A percentile compares a stretch with the other conserved stretches of the same genome.
Conservation (phyloP, 2,113 vertebrate species). For the Craseonycteris thonglongyai region DNA sequence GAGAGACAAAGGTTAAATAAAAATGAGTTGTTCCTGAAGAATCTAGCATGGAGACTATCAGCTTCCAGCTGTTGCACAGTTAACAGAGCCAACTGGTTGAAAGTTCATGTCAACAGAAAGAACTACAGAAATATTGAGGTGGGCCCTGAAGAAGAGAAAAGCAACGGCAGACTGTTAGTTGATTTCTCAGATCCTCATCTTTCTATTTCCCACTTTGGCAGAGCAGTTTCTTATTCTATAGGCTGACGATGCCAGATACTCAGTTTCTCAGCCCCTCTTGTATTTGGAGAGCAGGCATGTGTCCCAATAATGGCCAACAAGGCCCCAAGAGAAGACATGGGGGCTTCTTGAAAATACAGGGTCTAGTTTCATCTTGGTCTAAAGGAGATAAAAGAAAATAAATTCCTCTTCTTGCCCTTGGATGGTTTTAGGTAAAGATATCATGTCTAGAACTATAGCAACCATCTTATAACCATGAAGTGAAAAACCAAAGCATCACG, state of each 20-base stretch:
- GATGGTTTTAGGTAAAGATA: neutral
- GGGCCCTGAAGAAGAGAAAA: neutral
- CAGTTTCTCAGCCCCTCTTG: neutral
- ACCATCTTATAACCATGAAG: neutral
- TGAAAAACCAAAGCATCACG: neutral
- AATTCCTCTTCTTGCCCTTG: neutral
- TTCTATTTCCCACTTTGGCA: neutral
- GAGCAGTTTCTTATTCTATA: neutral
- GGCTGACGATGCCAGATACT: neutral
- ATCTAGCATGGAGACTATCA: neutral
- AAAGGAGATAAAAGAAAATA: neutral
- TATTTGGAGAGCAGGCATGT: neutral
- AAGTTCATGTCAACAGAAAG: neutral
- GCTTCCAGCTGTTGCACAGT: neutral
- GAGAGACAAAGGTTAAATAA: neutral
- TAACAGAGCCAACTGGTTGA: neutral
- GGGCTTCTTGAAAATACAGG: neutral
- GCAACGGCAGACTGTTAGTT: neutral
- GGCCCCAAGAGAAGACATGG: neutral
- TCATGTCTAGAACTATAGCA: accelerated
- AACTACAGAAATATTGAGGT: neutral
- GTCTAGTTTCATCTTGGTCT: neutral
- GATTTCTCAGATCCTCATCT: neutral
- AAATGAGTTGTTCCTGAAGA: neutral
- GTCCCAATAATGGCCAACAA: neutral